A percentile compares a stretch with the other conserved stretches of the same genome.
Evolutionary conservation across 2,113 vertebrate species (phyloP).

Genomic region (Geococcyx californianus): DNA sequence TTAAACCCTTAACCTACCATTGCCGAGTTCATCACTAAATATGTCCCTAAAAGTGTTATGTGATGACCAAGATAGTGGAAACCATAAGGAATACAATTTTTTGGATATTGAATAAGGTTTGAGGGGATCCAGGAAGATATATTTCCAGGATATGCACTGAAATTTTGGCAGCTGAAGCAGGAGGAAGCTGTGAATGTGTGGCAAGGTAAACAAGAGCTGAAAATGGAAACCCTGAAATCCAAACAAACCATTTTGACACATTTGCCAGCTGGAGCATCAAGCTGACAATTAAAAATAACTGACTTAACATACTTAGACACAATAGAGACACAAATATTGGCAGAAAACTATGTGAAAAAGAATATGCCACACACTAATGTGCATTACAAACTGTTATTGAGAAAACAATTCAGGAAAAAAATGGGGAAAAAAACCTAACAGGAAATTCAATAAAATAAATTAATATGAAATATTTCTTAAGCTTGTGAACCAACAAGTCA

Average conservation of each 20-base stretch:
- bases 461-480: neutral
- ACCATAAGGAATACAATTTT: neutral
- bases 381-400: neutral
- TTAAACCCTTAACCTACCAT: too few species aligned
- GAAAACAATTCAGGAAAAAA: neutral
- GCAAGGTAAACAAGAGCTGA: constrained; percentile 17
- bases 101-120: neutral
- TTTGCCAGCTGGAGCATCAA: constrained; percentile 12
- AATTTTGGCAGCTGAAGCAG: neutral
- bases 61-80: neutral
- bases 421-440: neutral
- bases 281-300: constrained; percentile 24
- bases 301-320: constrained; percentile 4
- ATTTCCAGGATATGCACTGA: neutral
- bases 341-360: neutral
- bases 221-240: constrained; percentile 27
- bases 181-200: neutral
- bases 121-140: neutral
- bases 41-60: neutral
- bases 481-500: neutral
- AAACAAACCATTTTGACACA: neutral
- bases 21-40: too few species aligned
- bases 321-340: constrained; percentile 33
- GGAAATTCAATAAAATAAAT: neutral
- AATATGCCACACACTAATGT: neutral